Base-by-base conservation (phyloP, 2,113 vertebrate genomes). In the Ondatra zibethicus region DNA sequence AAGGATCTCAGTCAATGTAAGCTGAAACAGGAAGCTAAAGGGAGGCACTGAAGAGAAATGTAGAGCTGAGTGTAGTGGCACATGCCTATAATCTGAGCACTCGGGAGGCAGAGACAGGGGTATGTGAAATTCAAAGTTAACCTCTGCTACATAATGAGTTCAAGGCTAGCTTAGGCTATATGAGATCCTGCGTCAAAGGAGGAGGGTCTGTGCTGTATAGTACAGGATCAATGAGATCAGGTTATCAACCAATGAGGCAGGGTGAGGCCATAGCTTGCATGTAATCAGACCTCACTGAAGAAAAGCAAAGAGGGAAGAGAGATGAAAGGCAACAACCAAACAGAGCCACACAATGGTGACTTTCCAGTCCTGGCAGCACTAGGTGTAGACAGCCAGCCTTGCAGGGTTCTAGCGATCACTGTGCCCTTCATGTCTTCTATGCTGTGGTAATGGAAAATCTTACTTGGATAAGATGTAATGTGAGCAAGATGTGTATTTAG, bases 391-490 rank as follows among this genome's bases (percentile, higher is more conserved):
- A 97, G 77, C 85, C 55, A 96, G 92, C 86, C 90, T 65, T 93
- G 55, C 6, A 94, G 82, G 77, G 78, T 75, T 96, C 95, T 61
- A 95, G 97, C 75, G 13, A 21, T 94, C 93, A 80, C 77, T 36
- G 63, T 92, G 96, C 88, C 96, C 94, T 90, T 86, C 75, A 77
- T 70, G 93, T 94, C 95, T 92, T 88, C 94, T 96, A 29, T 84
- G 91, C 58, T 92, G 92, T 89, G 45, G 97, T 97, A 97, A 97
- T 97, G 98, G 97, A 97, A 97, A 97, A 96, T 97, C 91, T 97
- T 97, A 97, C 95, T 98, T 95, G 81, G 90, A 95, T 87, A 94
- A 97, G 89, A 93, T 92, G 96, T 97, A 97, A 98, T 95, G 96
- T 47, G 68, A 97, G 93, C 92, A 97, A 97, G 96, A 96, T 94